A percentile compares a stretch with the other conserved stretches of the same genome.
phyloP scores from a whole-genome alignment of 2,113 vertebrate species.

The Oenanthe oenanthe region DNA sequence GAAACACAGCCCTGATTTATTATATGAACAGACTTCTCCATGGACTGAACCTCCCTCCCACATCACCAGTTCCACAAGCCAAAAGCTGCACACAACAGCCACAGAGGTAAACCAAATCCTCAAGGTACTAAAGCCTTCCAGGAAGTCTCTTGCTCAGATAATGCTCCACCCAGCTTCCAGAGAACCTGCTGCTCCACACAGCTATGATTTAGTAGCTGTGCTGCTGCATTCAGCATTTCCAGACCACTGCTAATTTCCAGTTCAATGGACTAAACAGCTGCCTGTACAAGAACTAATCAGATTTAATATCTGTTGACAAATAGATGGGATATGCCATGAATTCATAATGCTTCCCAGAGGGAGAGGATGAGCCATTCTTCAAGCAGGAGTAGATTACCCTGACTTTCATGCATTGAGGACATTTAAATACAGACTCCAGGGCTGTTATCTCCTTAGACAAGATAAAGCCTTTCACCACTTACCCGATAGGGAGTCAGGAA shows the following conservation, averaged over 20 bases:
- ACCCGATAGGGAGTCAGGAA: conserved; percentile 96
- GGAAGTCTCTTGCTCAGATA: neutral
- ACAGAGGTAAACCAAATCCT: neutral
- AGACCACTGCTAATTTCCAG: conserved; percentile 6
- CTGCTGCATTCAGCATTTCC: neutral
- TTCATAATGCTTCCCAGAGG: neutral
- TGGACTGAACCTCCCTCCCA: neutral
- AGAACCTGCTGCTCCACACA: neutral
- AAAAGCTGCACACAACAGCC: neutral
- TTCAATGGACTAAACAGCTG: neutral
- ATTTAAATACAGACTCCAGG: neutral
- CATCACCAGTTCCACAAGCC: neutral
- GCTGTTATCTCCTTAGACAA: neutral
- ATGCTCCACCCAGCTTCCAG: neutral
- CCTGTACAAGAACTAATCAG: neutral
- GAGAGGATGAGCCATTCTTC: neutral
- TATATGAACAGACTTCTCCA: neutral
- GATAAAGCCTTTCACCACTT: conserved; percentile 42
- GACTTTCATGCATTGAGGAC: neutral
- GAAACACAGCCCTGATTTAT: neutral
- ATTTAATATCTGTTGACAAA: conserved; percentile 32
- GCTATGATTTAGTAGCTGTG: neutral
- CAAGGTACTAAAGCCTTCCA: neutral
- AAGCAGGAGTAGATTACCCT: neutral
- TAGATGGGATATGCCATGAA: neutral